These are phyloP conservation scores for Tetramorium bicarinatum DNA, from an alignment of 2,888 invertebrate species.

Conservation along the genomic window DNA sequence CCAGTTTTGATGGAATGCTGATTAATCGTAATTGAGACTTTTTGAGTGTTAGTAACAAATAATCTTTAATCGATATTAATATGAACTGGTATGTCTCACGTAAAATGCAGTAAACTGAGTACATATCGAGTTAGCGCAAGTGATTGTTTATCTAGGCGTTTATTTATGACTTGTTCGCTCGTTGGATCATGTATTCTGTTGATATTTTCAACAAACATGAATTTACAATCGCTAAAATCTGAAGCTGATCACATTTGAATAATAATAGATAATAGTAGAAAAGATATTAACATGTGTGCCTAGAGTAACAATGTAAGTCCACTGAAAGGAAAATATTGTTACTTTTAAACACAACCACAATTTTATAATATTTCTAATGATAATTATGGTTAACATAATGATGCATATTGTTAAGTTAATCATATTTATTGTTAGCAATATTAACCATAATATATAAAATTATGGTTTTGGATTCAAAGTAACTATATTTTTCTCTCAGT, in stretches of 20 bases:
- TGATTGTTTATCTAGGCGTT: neutral
- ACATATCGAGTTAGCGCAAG: constrained; percentile 1
- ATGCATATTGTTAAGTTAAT: too few species aligned
- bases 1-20: neutral
- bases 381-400: too few species aligned
- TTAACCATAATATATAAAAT: too few species aligned
- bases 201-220: constrained; percentile 9
- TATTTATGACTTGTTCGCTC: neutral
- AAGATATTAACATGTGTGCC: neutral
- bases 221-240: constrained; percentile 2
- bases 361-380: too few species aligned
- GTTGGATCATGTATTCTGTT: neutral
- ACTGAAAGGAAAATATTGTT: too few species aligned
- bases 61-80: constrained; percentile 24
- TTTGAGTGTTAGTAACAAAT: neutral
- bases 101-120: constrained; percentile 4
- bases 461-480: too few species aligned
- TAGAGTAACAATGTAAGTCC: neutral
- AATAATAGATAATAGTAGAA: neutral
- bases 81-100: neutral
- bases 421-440: too few species aligned
- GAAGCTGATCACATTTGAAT: constrained; percentile 1
- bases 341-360: too few species aligned
- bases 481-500: too few species aligned
- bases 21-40: constrained; percentile 15